A percentile compares a stretch with the other conserved stretches of the same genome.
Evolutionary conservation across 2,113 vertebrate genomes (phyloP).

Genomic region (Etheostoma cragini): DNA sequence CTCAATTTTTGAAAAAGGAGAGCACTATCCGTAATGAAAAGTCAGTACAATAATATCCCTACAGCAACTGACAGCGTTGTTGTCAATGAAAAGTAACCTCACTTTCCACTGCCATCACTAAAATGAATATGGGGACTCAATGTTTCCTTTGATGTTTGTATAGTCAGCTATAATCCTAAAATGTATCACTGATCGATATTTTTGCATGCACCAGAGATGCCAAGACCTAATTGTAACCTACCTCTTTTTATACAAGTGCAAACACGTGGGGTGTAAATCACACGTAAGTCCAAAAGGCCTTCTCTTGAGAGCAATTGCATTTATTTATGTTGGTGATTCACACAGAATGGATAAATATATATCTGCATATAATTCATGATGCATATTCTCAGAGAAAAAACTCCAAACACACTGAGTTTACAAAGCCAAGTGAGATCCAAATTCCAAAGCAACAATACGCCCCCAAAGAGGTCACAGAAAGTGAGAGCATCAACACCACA

Average conservation of each 20-base stretch:
- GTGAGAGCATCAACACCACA: conserved; percentile 10
- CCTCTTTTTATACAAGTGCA: neutral
- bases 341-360: neutral
- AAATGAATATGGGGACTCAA: neutral
- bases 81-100: neutral
- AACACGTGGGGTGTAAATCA: conserved; percentile 15
- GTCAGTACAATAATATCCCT: conserved; percentile 5
- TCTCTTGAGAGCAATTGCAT: neutral
- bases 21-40: conserved; percentile 64
- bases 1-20: conserved; percentile 32
- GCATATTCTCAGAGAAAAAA: neutral
- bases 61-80: neutral
- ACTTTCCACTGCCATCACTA: neutral
- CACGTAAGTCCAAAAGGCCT: neutral
- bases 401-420: too few species aligned
- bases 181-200: conserved; percentile 39
- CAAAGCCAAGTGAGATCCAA: neutral
- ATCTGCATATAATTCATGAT: neutral
- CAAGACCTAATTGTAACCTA: conserved; percentile 51
- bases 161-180: neutral
- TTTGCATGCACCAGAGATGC: conserved; percentile 50
- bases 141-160: neutral
- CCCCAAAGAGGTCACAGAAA: conserved; percentile 14
- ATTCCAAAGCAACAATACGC: conserved; percentile 1
- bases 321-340: neutral